Conservation (phyloP, 2,888 invertebrate genomes). For the Drosophila kambysellisi region DNA sequence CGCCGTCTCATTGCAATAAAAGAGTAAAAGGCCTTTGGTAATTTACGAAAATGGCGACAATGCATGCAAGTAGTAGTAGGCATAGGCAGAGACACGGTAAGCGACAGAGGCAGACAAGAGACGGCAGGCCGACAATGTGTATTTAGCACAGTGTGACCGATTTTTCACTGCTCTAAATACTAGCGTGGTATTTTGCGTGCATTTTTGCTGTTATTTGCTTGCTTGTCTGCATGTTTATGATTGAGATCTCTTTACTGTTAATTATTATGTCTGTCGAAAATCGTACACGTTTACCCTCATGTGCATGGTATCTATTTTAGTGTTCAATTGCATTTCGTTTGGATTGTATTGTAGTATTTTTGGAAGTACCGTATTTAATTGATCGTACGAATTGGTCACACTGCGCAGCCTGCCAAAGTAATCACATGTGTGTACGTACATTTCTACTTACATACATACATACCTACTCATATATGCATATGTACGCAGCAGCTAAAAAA, state of each 20-base stretch:
- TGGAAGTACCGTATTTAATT: slow-evolving; percentile 22
- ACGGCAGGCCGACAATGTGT: slow-evolving; percentile 61
- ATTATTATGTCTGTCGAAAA: neutral
- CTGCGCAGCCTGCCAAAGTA: slow-evolving; percentile 43
- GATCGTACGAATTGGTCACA: slow-evolving; percentile 51
- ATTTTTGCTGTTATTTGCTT: neutral
- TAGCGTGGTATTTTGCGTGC: slow-evolving; percentile 46
- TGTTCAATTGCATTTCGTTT: slow-evolving; percentile 22
- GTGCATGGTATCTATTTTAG: neutral
- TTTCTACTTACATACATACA: slow-evolving; percentile 19
- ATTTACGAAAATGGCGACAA: slow-evolving; percentile 84
- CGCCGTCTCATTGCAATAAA: slow-evolving; percentile 46
- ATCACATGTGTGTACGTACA: slow-evolving; percentile 74
- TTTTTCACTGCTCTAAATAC: slow-evolving; percentile 52
- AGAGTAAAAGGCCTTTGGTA: slow-evolving; percentile 70
- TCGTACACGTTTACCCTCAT: neutral
- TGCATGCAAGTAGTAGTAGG: slow-evolving; percentile 66
- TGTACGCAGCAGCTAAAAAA: slow-evolving; percentile 4
- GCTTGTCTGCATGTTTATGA: slow-evolving; percentile 4
- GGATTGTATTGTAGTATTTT: slow-evolving; percentile 31
- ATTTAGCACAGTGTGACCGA: slow-evolving; percentile 76
- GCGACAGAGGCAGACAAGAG: slow-evolving; percentile 21
- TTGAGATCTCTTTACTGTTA: neutral
- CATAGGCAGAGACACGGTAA: slow-evolving; percentile 24
- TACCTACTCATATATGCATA: slow-evolving; percentile 11